Conservation (phyloP, 2,888 invertebrate genomes). For the Acleris emargana region DNA sequence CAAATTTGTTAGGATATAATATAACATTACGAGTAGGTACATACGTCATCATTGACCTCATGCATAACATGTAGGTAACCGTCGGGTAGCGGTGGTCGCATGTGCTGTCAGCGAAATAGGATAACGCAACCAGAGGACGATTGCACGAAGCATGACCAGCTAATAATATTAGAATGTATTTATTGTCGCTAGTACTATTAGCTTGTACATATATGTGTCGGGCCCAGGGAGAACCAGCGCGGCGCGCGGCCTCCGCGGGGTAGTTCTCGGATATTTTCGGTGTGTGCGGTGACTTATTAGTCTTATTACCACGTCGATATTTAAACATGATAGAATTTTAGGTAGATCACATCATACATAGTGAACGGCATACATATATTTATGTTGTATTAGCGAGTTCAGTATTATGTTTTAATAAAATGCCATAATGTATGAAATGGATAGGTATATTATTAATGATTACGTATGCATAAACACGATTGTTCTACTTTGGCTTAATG, state of each 20-base stretch:
- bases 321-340: constrained; percentile 42
- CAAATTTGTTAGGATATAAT: constrained; percentile 58
- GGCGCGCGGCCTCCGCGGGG: neutral
- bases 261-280: neutral
- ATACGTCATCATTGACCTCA: constrained; percentile 43
- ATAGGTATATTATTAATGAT: constrained; percentile 62
- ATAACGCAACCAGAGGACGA: no score
- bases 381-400: constrained; percentile 81
- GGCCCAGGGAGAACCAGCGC: neutral
- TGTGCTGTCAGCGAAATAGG: no score
- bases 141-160: no score
- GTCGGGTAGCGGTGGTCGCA: constrained; percentile 15
- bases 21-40: constrained; percentile 41
- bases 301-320: constrained; percentile 51
- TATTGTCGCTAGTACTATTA: no score
- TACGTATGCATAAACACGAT: constrained; percentile 57
- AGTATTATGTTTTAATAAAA: constrained; percentile 77
- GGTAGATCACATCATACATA: constrained; percentile 45
- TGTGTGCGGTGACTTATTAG: constrained; percentile 37
- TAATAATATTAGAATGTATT: no score
- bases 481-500: constrained; percentile 63
- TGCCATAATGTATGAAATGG: constrained; percentile 81
- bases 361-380: constrained; percentile 70
- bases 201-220: no score
- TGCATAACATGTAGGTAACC: constrained; percentile 22